Percentiles rank a stretch among this genome's conserved stretches.
phyloP scores from a whole-genome alignment of 2,888 invertebrate genomes.

The Helobdella robusta region DNA sequence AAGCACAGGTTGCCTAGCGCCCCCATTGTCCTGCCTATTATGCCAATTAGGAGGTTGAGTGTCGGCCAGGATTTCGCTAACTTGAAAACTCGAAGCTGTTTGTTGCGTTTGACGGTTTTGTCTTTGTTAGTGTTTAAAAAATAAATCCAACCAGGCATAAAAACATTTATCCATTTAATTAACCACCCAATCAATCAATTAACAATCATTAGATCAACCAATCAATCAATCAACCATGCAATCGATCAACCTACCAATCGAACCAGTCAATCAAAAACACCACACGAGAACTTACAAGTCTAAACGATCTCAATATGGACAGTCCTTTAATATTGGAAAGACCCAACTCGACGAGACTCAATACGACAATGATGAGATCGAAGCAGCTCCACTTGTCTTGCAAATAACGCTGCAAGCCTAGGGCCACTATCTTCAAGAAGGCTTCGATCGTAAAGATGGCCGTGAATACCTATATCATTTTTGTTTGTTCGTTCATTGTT shows the following conservation, averaged over 20 bases:
- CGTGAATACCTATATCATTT: constrained; percentile 74
- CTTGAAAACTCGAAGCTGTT: constrained; percentile 91
- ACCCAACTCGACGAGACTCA: constrained; percentile 85
- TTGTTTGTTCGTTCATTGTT: neutral
- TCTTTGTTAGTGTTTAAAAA: too few relatives aligned
- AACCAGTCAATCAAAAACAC: too few relatives aligned
- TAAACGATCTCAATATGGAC: constrained; percentile 90
- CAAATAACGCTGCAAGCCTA: constrained; percentile 94
- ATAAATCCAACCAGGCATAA: too few relatives aligned
- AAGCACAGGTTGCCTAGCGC: constrained; percentile 91
- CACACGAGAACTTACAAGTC: constrained; percentile 93
- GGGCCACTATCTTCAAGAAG: constrained; percentile 81
- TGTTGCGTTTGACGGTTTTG: too few relatives aligned
- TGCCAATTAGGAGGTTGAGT: constrained; percentile 90
- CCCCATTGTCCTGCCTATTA: constrained; percentile 95
- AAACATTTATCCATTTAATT: too few relatives aligned
- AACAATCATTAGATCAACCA: neutral
- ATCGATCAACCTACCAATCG: neutral
- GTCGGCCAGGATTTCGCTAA: constrained; percentile 98
- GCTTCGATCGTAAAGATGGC: constrained; percentile 93
- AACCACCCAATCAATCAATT: too few relatives aligned
- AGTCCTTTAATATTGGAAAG: constrained; percentile 89
- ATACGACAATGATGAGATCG: constrained; percentile 91
- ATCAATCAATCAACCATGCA: neutral
- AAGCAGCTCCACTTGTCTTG: constrained; percentile 98